Evolutionary conservation across 2,797 vertebrate species (phyloP), one percentile per base, ranked within the genome.

Genomic region (Phoxinus dragarum): DNA sequence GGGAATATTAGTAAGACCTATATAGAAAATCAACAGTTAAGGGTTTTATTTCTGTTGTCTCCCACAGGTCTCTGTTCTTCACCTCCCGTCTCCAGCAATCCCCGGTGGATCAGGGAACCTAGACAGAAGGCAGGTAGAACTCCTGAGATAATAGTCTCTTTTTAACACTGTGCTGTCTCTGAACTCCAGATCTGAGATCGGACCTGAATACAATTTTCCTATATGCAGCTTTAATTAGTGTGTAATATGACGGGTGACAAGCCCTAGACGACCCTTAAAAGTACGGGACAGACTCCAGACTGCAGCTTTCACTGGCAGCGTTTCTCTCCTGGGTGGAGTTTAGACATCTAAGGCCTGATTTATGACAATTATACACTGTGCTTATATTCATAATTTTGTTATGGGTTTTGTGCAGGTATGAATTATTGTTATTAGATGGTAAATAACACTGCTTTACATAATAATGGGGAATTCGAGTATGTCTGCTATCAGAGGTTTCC

Each of bases 391-490:
- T 3, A 8, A 73, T 82, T 64, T 64, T 19, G 19, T 19, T 31
- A 81, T 64, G 6, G 36, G 6, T 7, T 64, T 61, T 74, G 42
- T 74, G 42, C 31, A 47, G 38, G 61, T 27, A n/a, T 64, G 7
- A 64, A 61, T 82, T 64, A 82, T 82, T 82, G 47, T 74, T 72
- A 82, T 42, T 74, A 64, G 38, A 64, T 49, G n/a, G 64, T 27
- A 74, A 74, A 61, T 47, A 36, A 49, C 12, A 47, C 1, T 4
- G 7, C 44, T 44, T 61, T 74, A 14, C 40, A 74, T 73, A 36
- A 36, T 61, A 64, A 34, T 27, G 54, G 31, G 11, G 5, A 64
- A 64, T 64, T 73, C 3, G 4, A 72, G 3, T 56, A 71, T 81
- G 54, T 72, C 38, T 82, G 17, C 52, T 44, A 1, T 40, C 23